Conservation (phyloP, 2,888 invertebrate species). For the Troides oblongomaculatus region DNA sequence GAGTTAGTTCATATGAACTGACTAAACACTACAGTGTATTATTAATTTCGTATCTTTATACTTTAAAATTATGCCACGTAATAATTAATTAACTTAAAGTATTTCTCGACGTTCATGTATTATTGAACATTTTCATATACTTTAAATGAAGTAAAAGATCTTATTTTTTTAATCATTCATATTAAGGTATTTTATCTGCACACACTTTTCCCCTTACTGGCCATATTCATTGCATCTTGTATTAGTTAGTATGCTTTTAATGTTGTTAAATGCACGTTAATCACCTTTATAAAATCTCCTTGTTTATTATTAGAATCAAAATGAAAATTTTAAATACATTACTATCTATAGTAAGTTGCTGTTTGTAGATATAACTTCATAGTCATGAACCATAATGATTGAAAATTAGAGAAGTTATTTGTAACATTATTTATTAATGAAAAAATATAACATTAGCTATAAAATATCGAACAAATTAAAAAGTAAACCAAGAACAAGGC, state of each 20-base stretch:
- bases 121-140: neutral
- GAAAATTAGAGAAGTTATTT: too few species aligned
- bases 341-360: slow-evolving; percentile 11
- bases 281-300: slow-evolving; percentile 25
- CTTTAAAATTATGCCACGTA: neutral
- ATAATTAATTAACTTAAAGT: neutral
- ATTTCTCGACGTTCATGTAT: neutral
- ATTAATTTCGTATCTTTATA: neutral
- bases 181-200: slow-evolving; percentile 8
- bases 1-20: neutral
- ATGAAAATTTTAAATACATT: slow-evolving; percentile 5
- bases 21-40: neutral
- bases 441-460: too few species aligned
- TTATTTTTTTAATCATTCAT: neutral
- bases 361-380: slow-evolving; percentile 28
- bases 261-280: slow-evolving; percentile 57
- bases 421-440: too few species aligned
- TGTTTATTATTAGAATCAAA: slow-evolving; percentile 18
- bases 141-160: neutral
- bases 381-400: neutral
- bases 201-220: slow-evolving; percentile 18
- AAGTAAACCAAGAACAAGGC: too few species aligned
- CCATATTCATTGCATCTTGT: slow-evolving; percentile 42
- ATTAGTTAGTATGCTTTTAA: slow-evolving; percentile 56
- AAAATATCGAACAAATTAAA: too few species aligned